Evolutionary conservation across 1,140 invertebrate species (phyloP).

Genomic region (Oncopodura yosiiana): DNA sequence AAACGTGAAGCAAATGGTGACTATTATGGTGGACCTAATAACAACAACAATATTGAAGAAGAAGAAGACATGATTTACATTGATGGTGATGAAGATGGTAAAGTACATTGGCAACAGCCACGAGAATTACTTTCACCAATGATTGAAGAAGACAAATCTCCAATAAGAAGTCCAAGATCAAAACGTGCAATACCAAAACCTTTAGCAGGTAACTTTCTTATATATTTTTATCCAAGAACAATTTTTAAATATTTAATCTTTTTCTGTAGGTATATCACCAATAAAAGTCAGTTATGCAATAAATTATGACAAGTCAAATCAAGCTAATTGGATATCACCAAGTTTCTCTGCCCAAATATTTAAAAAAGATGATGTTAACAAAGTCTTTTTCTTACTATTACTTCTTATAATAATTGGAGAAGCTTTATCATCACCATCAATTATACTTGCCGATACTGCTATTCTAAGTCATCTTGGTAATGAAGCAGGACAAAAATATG

Average conservation of each 20-base stretch:
- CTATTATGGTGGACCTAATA: background rate
- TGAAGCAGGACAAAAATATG: conserved; percentile 80
- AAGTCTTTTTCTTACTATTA: conserved; percentile 88
- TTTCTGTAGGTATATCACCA: conserved; percentile 56
- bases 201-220: background rate
- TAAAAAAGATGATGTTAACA: conserved; percentile 73
- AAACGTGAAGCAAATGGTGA: conserved; percentile 9
- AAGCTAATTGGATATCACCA: conserved; percentile 75
- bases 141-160: conserved; percentile 1
- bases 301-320: conserved; percentile 68
- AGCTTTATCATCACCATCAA: conserved; percentile 93
- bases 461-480: conserved; percentile 84
- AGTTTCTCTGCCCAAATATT: conserved; percentile 61
- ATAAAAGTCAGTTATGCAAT: conserved; percentile 63
- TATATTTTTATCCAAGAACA: background rate
- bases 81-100: conserved; percentile 1
- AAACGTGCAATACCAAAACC: conserved; percentile 27
- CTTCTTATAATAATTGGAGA: conserved; percentile 90
- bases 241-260: background rate
- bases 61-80: conserved; percentile 12
- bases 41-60: background rate
- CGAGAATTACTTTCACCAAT: background rate
- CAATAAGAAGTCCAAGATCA: background rate
- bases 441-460: conserved; percentile 90
- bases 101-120: background rate